Percentiles rank a stretch among this genome's conserved stretches.
phyloP scores from a whole-genome alignment of 2,888 invertebrate species.

The Philopedon plagiatum region DNA sequence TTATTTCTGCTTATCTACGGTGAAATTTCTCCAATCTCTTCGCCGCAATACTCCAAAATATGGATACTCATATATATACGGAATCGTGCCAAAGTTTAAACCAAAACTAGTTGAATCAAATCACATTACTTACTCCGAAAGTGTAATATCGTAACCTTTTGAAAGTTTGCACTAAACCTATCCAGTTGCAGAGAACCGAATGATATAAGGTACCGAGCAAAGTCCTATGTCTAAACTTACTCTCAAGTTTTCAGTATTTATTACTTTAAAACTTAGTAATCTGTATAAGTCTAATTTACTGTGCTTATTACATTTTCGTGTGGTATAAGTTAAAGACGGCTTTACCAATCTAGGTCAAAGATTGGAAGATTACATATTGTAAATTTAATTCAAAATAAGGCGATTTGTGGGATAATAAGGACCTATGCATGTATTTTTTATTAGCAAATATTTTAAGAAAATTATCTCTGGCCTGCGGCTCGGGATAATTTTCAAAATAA shows the following conservation, averaged over 20 bases:
- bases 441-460: too few species aligned
- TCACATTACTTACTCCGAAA: conserved; percentile 38
- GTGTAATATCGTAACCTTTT: conserved; percentile 42
- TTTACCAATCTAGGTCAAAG: neutral
- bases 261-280: conserved; percentile 38
- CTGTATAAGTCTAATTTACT: conserved; percentile 31
- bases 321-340: conserved; percentile 5
- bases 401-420: too few species aligned
- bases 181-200: conserved; percentile 44
- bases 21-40: neutral
- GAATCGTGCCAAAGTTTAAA: conserved; percentile 35
- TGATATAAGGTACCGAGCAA: conserved; percentile 47
- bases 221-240: conserved; percentile 5
- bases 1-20: neutral
- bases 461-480: too few species aligned
- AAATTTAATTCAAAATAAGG: too few species aligned
- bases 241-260: conserved; percentile 35
- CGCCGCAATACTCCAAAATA: neutral
- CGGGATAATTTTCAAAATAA: too few species aligned
- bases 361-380: neutral
- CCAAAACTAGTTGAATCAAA: conserved; percentile 35
- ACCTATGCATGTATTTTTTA: too few species aligned
- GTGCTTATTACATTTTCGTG: conserved; percentile 20
- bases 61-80: conserved; percentile 26
- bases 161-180: conserved; percentile 37